Conservation (phyloP, 2,888 invertebrate species). For the Dryobota labecula region DNA sequence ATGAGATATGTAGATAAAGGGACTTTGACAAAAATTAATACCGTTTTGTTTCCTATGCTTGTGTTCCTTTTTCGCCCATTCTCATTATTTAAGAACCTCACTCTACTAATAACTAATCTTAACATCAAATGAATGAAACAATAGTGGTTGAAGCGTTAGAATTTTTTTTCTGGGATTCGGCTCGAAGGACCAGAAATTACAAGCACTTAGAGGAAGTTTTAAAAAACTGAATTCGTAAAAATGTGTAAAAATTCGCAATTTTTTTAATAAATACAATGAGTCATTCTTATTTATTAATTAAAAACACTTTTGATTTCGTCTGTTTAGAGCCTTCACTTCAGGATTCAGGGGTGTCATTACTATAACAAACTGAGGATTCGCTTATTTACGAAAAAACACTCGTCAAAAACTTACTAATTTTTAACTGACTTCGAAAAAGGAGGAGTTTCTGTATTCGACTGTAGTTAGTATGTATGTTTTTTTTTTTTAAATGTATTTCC, state of each 20-base stretch:
- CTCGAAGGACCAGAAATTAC: background rate
- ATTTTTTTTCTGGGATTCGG: background rate
- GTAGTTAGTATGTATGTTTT: too few relatives aligned
- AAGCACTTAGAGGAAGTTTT: background rate
- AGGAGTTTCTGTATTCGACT: too few relatives aligned
- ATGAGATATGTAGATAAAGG: background rate
- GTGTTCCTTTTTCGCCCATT: background rate
- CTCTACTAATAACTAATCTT: background rate
- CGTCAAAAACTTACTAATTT: too few relatives aligned
- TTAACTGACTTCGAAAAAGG: too few relatives aligned
- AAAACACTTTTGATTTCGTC: too few relatives aligned
- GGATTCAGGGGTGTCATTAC: background rate
- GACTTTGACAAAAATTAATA: slow-evolving; percentile 1
- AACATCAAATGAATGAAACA: background rate
- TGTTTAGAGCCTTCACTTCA: too few relatives aligned
- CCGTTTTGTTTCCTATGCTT: background rate
- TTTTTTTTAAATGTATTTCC: too few relatives aligned
- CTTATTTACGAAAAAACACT: background rate
- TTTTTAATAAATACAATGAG: background rate
- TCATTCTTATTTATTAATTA: too few relatives aligned
- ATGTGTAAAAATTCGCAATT: too few relatives aligned
- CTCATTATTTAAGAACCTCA: background rate
- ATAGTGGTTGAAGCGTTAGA: background rate
- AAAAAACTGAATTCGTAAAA: background rate
- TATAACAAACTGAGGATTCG: background rate